Conservation (phyloP, 1,140 invertebrate species). For the Formica selysi region DNA sequence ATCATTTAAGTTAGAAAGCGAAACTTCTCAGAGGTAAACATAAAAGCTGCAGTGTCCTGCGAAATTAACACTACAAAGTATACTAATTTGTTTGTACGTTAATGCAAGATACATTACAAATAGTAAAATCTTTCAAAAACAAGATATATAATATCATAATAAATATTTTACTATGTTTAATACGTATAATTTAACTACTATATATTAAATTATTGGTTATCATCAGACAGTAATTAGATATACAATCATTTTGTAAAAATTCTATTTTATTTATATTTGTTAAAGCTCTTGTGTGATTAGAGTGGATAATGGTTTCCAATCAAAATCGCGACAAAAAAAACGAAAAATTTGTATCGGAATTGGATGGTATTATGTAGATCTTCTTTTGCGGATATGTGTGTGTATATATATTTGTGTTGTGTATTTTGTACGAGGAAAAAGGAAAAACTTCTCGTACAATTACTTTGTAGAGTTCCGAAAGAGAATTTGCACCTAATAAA, state of each 20-base stretch:
- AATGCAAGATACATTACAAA: background rate
- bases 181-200: background rate
- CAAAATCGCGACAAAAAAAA: conserved; percentile 2
- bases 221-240: background rate
- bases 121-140: background rate
- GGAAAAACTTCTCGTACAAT: conserved; percentile 10
- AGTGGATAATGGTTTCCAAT: background rate
- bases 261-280: background rate
- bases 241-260: background rate
- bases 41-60: background rate
- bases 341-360: background rate
- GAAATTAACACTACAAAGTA: conserved; percentile 21
- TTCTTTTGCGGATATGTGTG: background rate
- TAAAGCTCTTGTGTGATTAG: background rate
- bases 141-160: background rate
- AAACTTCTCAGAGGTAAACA: conserved; percentile 6
- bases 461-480: conserved; percentile 4
- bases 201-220: background rate
- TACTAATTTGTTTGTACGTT: background rate
- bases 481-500: conserved; percentile 22
- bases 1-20: conserved; percentile 10
- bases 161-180: background rate
- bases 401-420: too few relatives aligned
- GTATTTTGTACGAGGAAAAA: background rate
- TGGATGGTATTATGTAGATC: background rate